Evolutionary conservation across 1,140 invertebrate genomes (phyloP).

Genomic region (Drosophila tsacasi): DNA sequence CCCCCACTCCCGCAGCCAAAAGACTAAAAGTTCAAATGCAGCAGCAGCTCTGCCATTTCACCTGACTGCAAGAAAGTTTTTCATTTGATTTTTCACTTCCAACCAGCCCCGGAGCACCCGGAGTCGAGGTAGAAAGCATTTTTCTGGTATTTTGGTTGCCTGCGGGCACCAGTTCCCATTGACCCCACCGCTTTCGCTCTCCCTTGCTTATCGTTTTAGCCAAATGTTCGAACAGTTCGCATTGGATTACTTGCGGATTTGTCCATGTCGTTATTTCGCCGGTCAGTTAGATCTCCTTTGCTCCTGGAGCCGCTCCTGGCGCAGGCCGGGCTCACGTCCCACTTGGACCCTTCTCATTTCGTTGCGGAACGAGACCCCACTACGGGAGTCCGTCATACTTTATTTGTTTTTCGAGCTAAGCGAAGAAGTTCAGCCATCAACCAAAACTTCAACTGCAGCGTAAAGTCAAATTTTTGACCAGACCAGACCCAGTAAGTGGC

Average conservation of each 20-base stretch:
- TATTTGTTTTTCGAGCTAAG: conserved; percentile 80
- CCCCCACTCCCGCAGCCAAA: conserved; percentile 55
- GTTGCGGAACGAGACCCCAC: conserved; percentile 1
- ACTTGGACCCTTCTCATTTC: conserved; percentile 41
- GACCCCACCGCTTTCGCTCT: not conserved
- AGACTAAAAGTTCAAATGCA: conserved; percentile 82
- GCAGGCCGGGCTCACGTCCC: not conserved
- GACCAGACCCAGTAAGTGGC: conserved; percentile 62
- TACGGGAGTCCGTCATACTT: conserved; percentile 47
- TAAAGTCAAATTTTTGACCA: conserved; percentile 80
- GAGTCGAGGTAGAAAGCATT: conserved; percentile 73
- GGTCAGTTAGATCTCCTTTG: conserved; percentile 49
- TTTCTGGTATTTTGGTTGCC: conserved; percentile 75
- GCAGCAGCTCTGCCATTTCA: conserved; percentile 74
- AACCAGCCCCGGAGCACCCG: conserved; percentile 12
- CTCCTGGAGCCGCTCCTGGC: conserved; percentile 1
- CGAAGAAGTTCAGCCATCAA: conserved; percentile 77
- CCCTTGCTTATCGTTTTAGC: conserved; percentile 66
- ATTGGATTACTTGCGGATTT: conserved; percentile 79
- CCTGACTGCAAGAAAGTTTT: conserved; percentile 82
- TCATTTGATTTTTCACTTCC: conserved; percentile 77
- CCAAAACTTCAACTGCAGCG: conserved; percentile 81
- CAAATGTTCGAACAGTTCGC: conserved; percentile 73
- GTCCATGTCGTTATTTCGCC: conserved; percentile 65
- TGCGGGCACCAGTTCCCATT: conserved; percentile 51